Evolutionary conservation across 2,113 vertebrate genomes (phyloP), one percentile per base, ranked within the genome.

Genomic region (Balaeniceps rex): DNA sequence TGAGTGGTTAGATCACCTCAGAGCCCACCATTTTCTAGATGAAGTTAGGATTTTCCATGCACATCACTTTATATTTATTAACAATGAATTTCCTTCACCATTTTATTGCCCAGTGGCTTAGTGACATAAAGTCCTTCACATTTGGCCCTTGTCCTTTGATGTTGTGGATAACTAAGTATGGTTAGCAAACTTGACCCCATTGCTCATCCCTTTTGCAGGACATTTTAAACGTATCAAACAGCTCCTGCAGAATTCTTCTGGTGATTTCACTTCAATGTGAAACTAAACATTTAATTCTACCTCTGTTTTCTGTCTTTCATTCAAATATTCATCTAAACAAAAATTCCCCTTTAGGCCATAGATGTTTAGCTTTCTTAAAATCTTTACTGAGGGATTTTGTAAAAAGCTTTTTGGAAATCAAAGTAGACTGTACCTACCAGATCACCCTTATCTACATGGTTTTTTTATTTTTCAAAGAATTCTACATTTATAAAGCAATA

Each of bases 271-370:
- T 83, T 91, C 77, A 65, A 6, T 4, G 3, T 91, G 72, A 87
- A 95, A 91, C 46, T 87, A 93, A 96, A 93, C 77, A 93, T 91
- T 92, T 94, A 74, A 51, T 87, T 46, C 25, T 83, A 84, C 54
- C 22, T 89, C 77, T 89, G 65, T 70, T 88, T 93, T 93, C 80
- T 93, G 36, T 93, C 89, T 87, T 89, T 82, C 68, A 81, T 93
- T 93, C 81, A 87, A 72, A 81, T 95, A 93, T 36, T 91, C 22
- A 89, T 93, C 93, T 94, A 87, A 96, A 95, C 84, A 94, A 94
- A 93, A 95, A 78, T 70, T 81, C 51, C 36, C 51, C 55, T 87
- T 81, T 69, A 89, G 89, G 19, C 40, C 84, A 70, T 87, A 91
- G 60, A 93, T 89, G 84, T 93, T 92, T 93, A 63, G 23, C 51